Evolutionary conservation across 1,140 invertebrate species (phyloP), one percentile per base, ranked within the genome.

Genomic region (Rhyacophila brunnea): DNA sequence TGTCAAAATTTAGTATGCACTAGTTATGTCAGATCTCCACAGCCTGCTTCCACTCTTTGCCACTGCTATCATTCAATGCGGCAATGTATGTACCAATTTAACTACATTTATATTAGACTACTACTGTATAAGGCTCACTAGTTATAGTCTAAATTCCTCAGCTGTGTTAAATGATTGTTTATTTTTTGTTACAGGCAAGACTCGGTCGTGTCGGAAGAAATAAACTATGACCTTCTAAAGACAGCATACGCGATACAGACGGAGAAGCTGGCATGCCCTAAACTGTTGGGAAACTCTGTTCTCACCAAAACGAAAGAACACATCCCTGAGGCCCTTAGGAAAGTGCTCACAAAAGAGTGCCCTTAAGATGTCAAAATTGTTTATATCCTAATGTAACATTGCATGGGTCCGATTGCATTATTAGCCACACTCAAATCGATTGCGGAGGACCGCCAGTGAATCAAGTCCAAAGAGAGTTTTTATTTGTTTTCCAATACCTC

Each of bases 221-320:
- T 98, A 48, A 94, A 93, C 70, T 99, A 98, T 71, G 97, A 99
- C 79, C 75, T 99, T 20, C 70, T 99, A 40, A 88, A 86, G 67
- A 87, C 84, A 28, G 83, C 91, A 17, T 76, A 88, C 67, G 79
- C 80, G 15, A 90, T 96, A 18, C 86, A 90, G 70, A 80, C 81
- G 43, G 91, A 91, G 13, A 78, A 81, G 47, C 71, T 86, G 15
- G 71, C 86, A 1, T 92, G 90, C 72, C 87, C 91, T 6, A 85
- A 88, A 60, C 79, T 95, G 51, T 75, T 92, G 2, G 92, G 91
- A 20, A 81, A 81, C 49, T 85, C 82, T 67, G 82, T 82, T 48
- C 85, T 83, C 57, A 87, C 87, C 49, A 91, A 89, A 79, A 92
- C 90, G 58, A 85, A 87, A 71, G 89, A 92, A 74, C 85, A 83